Evolutionary conservation across 2,797 vertebrate species (phyloP), one percentile per base, ranked within the genome.

Genomic region (Hylomyscus alleni): DNA sequence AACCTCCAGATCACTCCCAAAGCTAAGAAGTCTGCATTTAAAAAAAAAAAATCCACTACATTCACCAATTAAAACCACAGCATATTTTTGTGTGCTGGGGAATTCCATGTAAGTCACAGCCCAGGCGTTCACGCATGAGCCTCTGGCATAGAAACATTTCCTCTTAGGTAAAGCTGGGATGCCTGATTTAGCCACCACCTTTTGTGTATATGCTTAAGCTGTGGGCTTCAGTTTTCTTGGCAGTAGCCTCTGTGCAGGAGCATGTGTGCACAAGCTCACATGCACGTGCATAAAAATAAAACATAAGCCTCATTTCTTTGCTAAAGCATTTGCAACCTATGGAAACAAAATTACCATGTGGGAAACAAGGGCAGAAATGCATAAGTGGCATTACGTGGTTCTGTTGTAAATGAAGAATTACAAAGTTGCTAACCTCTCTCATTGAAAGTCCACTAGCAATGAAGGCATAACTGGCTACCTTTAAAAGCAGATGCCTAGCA

Each of bases 1-100:
- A 96, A 90, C 26, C 65, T 10, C 72, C 4, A 31, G 78, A 78
- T 78, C 60, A 58, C 31, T 69, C 37, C 37, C 13, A 65, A 58
- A 69, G 76, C 90, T 67, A 56, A 34, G 58, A 92, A 58, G 40
- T 91, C 47, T 95, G 77, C 67, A 3, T 13, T 10, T 14, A 11
- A 84, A 24, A 50, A 54, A 44, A 93, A 69, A 62, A 92, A 94
- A 92, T 77, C 76, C 58, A 62, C 44, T 88, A 50, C 54, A 69
- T 94, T 95, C 72, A 58, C 40, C 65, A 92, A 94, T 97, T 92
- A n/a, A 93, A 97, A 94, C 29, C 67, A 90, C 85, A 81, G 40
- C 54, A 9, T 91, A n/a, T 73, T 89, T 97, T 92, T 92, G 8
- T 37, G 73, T 94, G 26, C 50, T 82, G 72, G 83, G 84, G 80